Evolutionary conservation across 2,113 vertebrate genomes (phyloP).

Genomic region (Anguilla rostrata): DNA sequence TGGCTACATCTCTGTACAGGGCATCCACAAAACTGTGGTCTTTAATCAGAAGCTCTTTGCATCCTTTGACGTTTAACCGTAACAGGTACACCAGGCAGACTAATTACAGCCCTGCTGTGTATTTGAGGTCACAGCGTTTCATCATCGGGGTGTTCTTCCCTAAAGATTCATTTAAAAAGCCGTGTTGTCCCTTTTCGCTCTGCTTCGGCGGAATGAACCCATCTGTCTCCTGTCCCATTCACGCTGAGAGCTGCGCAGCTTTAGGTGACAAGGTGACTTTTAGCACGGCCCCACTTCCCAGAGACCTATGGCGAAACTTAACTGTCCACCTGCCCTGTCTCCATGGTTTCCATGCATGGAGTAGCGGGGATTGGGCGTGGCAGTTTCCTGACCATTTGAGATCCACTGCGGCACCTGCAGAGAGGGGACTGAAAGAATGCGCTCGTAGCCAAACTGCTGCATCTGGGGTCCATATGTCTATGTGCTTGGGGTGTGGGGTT

Average conservation of each 20-base stretch:
- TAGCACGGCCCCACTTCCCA: neutral
- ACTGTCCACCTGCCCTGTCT: neutral
- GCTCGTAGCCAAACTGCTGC: slow-evolving; percentile 41
- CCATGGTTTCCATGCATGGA: neutral
- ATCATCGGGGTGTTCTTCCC: slow-evolving; percentile 9
- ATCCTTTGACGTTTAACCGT: slow-evolving; percentile 12
- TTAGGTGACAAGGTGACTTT: slow-evolving; percentile 27
- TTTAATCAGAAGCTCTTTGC: neutral
- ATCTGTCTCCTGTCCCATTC: slow-evolving; percentile 22
- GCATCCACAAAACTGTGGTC: neutral
- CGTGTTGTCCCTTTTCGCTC: slow-evolving; percentile 2
- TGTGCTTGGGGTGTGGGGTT: neutral
- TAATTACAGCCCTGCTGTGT: slow-evolving; percentile 13
- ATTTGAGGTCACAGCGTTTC: slow-evolving; percentile 10
- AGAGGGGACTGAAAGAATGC: slow-evolving; percentile 29
- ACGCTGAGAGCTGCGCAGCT: neutral
- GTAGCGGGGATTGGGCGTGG: neutral
- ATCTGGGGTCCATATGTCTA: slow-evolving; percentile 66
- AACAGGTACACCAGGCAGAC: slow-evolving; percentile 20
- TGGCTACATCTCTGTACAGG: neutral
- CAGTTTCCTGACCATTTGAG: slow-evolving; percentile 5
- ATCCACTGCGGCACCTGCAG: slow-evolving; percentile 19
- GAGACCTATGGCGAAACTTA: neutral
- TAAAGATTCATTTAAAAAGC: slow-evolving; percentile 25
- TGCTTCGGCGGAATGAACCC: slow-evolving; percentile 21